Percentiles rank a stretch among this genome's conserved stretches.
Evolutionary conservation across 2,888 invertebrate genomes (phyloP).

Genomic region (Mallateleia sp.): DNA sequence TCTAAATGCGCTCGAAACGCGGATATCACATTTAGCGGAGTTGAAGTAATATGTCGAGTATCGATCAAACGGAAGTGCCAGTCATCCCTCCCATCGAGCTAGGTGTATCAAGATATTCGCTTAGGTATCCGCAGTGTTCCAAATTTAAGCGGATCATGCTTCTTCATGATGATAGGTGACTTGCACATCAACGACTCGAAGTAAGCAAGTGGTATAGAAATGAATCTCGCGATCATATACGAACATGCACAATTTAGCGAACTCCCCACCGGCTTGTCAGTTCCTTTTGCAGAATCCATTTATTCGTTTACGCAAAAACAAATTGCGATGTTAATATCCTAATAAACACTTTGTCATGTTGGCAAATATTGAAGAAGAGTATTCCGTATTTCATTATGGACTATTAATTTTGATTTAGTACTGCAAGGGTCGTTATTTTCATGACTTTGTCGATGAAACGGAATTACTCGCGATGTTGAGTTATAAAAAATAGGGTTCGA

Average conservation of each 20-base stretch:
- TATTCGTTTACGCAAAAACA: slow-evolving; percentile 73
- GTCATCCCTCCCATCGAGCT: slow-evolving; percentile 82
- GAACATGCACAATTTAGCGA: slow-evolving; percentile 65
- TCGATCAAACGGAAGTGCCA: slow-evolving; percentile 84
- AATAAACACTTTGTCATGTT: slow-evolving; percentile 15
- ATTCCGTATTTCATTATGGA: background rate
- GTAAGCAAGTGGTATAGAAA: slow-evolving; percentile 69
- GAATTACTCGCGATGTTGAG: no score
- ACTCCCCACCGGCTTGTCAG: slow-evolving; percentile 77
- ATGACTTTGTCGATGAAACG: no score
- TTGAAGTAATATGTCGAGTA: slow-evolving; percentile 80
- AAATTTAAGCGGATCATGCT: slow-evolving; percentile 86
- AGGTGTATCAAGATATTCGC: slow-evolving; percentile 86
- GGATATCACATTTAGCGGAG: slow-evolving; percentile 61
- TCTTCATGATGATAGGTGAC: slow-evolving; percentile 85
- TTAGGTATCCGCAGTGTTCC: slow-evolving; percentile 79
- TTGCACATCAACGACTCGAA: slow-evolving; percentile 85
- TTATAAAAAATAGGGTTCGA: slow-evolving; percentile 29
- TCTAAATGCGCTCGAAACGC: slow-evolving; percentile 34
- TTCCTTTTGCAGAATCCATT: slow-evolving; percentile 77
- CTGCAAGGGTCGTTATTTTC: no score
- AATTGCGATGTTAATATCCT: slow-evolving; percentile 55
- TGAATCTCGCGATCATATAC: slow-evolving; percentile 62
- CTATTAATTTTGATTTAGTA: background rate
- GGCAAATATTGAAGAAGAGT: background rate